Evolutionary conservation across 2,888 invertebrate genomes (phyloP), one percentile per base, ranked within the genome.

Genomic region (Prostheceraeus crozeri): DNA sequence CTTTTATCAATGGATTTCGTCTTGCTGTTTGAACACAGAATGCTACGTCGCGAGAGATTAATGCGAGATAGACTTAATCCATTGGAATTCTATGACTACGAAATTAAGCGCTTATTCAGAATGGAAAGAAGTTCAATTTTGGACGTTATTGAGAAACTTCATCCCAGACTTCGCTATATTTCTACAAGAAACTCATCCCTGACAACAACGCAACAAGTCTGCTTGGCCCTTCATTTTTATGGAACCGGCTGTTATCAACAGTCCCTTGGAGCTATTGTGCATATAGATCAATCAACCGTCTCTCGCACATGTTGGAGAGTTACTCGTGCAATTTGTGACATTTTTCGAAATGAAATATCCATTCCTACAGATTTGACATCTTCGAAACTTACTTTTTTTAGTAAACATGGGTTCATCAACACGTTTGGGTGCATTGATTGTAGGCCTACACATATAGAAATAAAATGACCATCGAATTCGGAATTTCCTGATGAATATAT

Each of bases 81-180:
- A 6, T 40, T 40, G 23, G 40, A 40, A 40, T 40, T 40, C 19
- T 40, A 40, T 14, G 40, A 40, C 19, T 16, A 40, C 6, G n/a
- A 40, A 40, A 40, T 40, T 19, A 40, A 40, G n/a, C 40, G n/a
- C 40, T 23, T 40, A 16, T 33, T 40, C 19, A 40, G 40, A 40
- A 16, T 40, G 16, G 40, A 40, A 40, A 40, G n/a, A 40, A 16
- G 23, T 40, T 40, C 40, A 40, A 40, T 8, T 8, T 19, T 40
- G 16, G 16, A 40, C 19, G 16, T 40, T 40, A 40, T 23, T 4
- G 40, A 23, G n/a, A 40, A 16, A 40, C 40, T 40, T 19, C 14
- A 40, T 40, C 6, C 14, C 6, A 16, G 40, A 8, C 19, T 40
- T 19, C 19, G 16, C 19, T 40, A 16, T 8, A n/a, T 23, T 16